These are phyloP conservation scores for Oncorhynchus tshawytscha DNA, from an alignment of 2,113 vertebrate genomes.

Conservation along the genomic window DNA sequence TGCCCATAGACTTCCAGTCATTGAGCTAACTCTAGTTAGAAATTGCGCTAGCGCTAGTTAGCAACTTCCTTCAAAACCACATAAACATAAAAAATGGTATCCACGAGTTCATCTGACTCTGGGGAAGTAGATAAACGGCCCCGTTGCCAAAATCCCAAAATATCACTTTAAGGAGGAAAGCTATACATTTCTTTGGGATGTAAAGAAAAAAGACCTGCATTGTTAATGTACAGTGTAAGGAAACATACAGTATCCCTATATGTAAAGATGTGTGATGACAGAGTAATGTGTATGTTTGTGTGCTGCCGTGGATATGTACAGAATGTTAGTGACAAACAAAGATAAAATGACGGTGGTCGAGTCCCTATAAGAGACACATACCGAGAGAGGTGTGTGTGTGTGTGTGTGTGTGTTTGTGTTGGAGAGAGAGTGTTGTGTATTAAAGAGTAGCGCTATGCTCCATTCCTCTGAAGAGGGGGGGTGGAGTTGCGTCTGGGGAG, in stretches of 20 bases:
- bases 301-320: neutral
- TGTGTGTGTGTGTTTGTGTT: neutral
- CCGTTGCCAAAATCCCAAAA: too few species aligned
- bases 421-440: neutral
- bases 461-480: neutral
- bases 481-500: constrained; percentile 50
- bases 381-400: neutral
- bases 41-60: too few species aligned
- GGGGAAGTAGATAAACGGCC: too few species aligned
- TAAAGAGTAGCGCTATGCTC: neutral
- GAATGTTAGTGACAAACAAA: constrained; percentile 2
- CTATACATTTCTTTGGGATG: neutral
- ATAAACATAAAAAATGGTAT: too few species aligned
- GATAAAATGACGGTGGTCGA: neutral
- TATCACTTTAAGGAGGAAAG: neutral
- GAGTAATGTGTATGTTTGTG: neutral
- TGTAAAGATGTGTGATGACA: neutral
- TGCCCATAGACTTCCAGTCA: too few species aligned
- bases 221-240: neutral
- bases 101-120: too few species aligned
- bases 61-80: too few species aligned
- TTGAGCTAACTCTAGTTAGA: too few species aligned
- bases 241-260: neutral
- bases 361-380: neutral
- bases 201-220: neutral